A percentile compares a stretch with the other conserved stretches of the same genome.
Conservation (phyloP, 2,113 vertebrate species). For the Zootoca vivipara region DNA sequence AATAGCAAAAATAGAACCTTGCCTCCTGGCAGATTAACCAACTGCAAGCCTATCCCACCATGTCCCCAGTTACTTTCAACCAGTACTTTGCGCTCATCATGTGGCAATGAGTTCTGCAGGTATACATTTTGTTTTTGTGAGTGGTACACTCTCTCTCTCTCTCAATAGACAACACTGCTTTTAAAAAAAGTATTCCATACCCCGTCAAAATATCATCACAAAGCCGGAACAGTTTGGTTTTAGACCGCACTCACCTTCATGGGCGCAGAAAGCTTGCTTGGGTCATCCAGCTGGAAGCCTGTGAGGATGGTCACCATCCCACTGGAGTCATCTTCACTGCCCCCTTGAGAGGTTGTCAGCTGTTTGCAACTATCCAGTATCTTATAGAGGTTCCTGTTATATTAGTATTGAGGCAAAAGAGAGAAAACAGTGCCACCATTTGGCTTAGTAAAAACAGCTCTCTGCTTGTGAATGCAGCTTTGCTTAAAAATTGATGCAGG, state of each 20-base stretch:
- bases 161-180: background rate
- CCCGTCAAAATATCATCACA: background rate
- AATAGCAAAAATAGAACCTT: background rate
- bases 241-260: conserved; percentile 85
- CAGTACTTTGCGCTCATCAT: background rate
- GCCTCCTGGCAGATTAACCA: background rate
- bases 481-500: background rate
- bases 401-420: fast-evolving
- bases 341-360: conserved; percentile 89
- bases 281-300: conserved; percentile 83
- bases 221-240: background rate
- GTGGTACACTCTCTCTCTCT: background rate
- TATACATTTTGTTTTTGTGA: background rate
- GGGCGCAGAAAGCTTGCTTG: conserved; percentile 75
- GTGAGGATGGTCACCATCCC: conserved; percentile 98
- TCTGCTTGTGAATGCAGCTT: background rate
- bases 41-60: no score
- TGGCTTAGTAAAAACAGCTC: background rate
- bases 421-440: background rate
- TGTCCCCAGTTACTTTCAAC: background rate
- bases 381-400: conserved; percentile 91
- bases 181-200: background rate
- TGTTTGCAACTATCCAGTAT: conserved; percentile 97
- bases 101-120: background rate
- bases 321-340: conserved; percentile 89